Evolutionary conservation across 2,888 invertebrate species (phyloP).

Genomic region (Synanthedon tipuliformis): DNA sequence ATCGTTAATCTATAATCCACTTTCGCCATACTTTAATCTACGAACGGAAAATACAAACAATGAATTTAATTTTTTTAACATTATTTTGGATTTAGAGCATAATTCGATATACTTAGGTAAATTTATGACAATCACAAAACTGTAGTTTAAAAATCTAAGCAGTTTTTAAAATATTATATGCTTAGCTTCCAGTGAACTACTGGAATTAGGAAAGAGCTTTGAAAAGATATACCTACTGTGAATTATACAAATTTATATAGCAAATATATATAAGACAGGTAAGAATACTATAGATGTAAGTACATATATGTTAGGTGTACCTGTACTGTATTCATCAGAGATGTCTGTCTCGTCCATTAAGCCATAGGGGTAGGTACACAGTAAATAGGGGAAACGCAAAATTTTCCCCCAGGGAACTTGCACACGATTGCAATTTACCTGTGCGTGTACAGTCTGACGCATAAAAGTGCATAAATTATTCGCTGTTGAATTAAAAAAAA

Average conservation of each 20-base stretch:
- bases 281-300: not conserved
- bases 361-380: conserved; percentile 1
- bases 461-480: too few relatives aligned
- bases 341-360: conserved; percentile 23
- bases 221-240: too few relatives aligned
- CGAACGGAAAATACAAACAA: not conserved
- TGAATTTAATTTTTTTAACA: not conserved
- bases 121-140: too few relatives aligned
- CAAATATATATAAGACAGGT: not conserved
- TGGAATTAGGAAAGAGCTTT: too few relatives aligned
- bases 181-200: too few relatives aligned
- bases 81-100: too few relatives aligned
- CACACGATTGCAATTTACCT: conserved; percentile 12
- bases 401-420: conserved; percentile 37
- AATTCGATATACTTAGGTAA: too few relatives aligned
- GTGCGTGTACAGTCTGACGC: not conserved
- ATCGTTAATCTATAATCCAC: not conserved
- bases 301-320: not conserved
- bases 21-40: not conserved
- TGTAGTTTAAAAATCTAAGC: too few relatives aligned
- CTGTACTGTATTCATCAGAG: conserved; percentile 39
- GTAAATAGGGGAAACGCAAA: conserved; percentile 16
- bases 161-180: too few relatives aligned
- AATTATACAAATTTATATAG: not conserved
- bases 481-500: too few relatives aligned